Base-by-base conservation (phyloP, 2,113 vertebrate species). In the Dendropsophus ebraccatus region DNA sequence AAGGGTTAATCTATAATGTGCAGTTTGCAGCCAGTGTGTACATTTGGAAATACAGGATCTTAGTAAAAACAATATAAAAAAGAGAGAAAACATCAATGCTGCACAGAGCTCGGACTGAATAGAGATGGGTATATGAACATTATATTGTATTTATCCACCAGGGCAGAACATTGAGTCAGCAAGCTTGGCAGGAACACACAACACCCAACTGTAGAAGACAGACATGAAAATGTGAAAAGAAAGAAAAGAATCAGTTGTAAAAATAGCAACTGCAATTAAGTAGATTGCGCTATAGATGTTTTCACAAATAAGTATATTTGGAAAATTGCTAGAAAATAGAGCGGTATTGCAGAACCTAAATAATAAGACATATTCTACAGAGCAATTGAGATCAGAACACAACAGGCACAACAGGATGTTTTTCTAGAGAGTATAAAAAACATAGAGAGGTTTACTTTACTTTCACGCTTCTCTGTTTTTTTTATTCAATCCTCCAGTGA, bases 131-230 rank as follows among this genome's bases (percentile, higher is more conserved):
- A 77, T 9, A 54, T 21, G 17, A 77, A 32, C 49, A 77, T 8
- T 32, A 19, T 32, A 77, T 77, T 77, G 74, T 77, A 21, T 54
- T 54, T 52, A 54, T 32, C 17, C 49, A 77, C n/a, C 28, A 77
- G 50, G 7, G 74, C 49, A 54, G 74, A 77, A 77, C 74, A 77
- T 54, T 30, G 10, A 14, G 32, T 32, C 47, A 54, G 17, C 25
- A 32, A 50, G 21, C 47, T 49, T 77, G 25, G 49, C 74, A 77
- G 28, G 5, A 32, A 19, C 23, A 54, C 17, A 77, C 73, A 49
- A 52, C 74, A 54, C 32, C 47, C 54, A 52, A 77, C 21, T 75
- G 73, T 50, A 16, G 13, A 50, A 25, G 47, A 28, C 7, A 8
- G 73, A 6, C 25, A 28, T 13, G 14, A 6, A n/a, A 75, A 75